Evolutionary conservation across 1,140 invertebrate species (phyloP).

Genomic region (Phymorhynchus buccinoides): DNA sequence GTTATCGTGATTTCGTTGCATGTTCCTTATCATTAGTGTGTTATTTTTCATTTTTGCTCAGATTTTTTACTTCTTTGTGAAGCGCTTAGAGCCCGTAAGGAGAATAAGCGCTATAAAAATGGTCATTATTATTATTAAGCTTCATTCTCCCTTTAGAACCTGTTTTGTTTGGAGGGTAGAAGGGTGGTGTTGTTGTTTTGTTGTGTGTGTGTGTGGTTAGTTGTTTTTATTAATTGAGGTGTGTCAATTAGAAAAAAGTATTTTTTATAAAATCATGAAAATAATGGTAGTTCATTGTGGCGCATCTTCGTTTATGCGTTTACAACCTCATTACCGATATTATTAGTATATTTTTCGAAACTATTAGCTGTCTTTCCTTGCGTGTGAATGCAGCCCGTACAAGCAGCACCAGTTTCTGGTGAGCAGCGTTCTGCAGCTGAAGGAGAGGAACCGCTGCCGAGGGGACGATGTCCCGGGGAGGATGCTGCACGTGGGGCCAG

Average conservation of each 20-base stretch:
- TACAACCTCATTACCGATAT: background rate
- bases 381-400: background rate
- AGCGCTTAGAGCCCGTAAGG: too few species aligned
- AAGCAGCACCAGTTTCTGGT: conserved; percentile 17
- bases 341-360: background rate
- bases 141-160: too few species aligned
- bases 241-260: background rate
- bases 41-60: background rate
- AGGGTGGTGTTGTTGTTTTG: too few species aligned
- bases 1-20: background rate
- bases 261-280: background rate
- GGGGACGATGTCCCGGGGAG: conserved; percentile 6
- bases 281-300: too few species aligned
- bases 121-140: too few species aligned
- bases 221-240: too few species aligned
- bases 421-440: background rate
- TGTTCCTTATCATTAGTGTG: background rate
- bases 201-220: background rate
- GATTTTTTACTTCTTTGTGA: too few species aligned
- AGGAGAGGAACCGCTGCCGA: background rate
- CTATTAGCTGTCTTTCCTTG: background rate
- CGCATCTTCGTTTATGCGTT: background rate
- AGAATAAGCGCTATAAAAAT: too few species aligned
- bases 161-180: too few species aligned
- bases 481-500: background rate